A percentile compares a stretch with the other conserved stretches of the same genome.
Evolutionary conservation across 2,888 invertebrate species (phyloP).

Genomic region (Tenthredo scrophulariae): DNA sequence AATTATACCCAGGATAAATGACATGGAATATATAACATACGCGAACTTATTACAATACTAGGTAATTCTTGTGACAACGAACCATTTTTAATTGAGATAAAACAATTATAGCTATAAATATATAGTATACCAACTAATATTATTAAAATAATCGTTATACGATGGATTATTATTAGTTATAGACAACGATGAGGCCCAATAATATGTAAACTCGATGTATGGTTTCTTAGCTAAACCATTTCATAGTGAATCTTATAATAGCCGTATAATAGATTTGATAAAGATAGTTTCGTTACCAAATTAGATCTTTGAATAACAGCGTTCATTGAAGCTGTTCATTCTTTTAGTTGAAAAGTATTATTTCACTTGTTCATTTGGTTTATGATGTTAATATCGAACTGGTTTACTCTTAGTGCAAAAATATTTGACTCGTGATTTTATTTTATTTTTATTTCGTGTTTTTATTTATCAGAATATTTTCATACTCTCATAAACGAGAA

Average conservation of each 20-base stretch:
- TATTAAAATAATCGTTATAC: neutral
- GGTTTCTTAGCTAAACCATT: neutral
- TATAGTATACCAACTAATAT: neutral
- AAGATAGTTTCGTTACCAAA: neutral
- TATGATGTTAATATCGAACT: constrained; percentile 30
- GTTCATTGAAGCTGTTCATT: neutral
- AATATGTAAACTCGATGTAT: neutral
- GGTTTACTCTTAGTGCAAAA: constrained; percentile 41
- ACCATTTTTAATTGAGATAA: neutral
- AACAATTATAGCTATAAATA: neutral
- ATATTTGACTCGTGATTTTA: constrained; percentile 15
- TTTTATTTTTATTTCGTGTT: neutral
- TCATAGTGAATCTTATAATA: neutral
- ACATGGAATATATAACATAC: neutral
- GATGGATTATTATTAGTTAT: constrained; percentile 21
- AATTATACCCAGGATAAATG: neutral
- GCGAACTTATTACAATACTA: constrained; percentile 27
- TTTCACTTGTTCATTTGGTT: constrained; percentile 7
- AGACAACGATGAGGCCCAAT: neutral
- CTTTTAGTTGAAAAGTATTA: neutral
- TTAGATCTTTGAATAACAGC: neutral
- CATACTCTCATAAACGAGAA: constrained; percentile 7
- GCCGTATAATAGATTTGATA: neutral
- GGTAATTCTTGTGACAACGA: neutral
- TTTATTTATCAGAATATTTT: neutral